Conservation (phyloP, 2,113 vertebrate genomes). For the Albula glossodonta region DNA sequence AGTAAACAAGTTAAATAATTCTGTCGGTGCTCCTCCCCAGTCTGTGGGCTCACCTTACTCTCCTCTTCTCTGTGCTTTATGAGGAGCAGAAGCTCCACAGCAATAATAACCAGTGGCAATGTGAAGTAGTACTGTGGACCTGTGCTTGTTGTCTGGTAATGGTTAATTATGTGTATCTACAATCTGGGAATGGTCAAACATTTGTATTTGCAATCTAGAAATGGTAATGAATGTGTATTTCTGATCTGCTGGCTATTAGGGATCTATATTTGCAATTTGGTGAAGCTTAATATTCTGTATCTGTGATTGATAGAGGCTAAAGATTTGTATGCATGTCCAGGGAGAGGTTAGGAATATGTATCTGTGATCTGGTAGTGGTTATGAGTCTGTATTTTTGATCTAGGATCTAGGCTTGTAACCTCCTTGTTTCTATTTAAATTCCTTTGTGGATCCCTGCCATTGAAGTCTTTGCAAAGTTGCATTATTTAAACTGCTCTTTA, state of each 20-base stretch:
- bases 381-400: not conserved
- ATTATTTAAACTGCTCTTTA: not conserved
- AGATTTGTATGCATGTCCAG: not conserved
- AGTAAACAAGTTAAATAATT: constrained; percentile 46
- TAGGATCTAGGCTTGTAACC: too few species aligned
- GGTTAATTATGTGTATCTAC: too few species aligned
- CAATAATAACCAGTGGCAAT: too few species aligned
- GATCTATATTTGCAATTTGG: too few species aligned
- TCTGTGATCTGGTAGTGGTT: not conserved
- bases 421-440: not conserved
- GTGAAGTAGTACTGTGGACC: too few species aligned
- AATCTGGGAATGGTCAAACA: too few species aligned
- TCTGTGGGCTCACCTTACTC: constrained; percentile 27
- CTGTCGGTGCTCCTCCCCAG: constrained; percentile 41
- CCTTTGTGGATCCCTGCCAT: not conserved
- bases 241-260: too few species aligned
- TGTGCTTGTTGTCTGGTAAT: too few species aligned
- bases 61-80: not conserved
- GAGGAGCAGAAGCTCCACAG: not conserved
- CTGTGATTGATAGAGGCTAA: not conserved
- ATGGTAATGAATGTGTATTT: too few species aligned
- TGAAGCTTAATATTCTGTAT: too few species aligned
- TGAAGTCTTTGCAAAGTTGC: not conserved
- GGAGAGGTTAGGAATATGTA: too few species aligned
- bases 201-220: too few species aligned